These are phyloP conservation scores for Cheilosia soror DNA, from an alignment of 2,888 invertebrate genomes.

Conservation along the genomic window DNA sequence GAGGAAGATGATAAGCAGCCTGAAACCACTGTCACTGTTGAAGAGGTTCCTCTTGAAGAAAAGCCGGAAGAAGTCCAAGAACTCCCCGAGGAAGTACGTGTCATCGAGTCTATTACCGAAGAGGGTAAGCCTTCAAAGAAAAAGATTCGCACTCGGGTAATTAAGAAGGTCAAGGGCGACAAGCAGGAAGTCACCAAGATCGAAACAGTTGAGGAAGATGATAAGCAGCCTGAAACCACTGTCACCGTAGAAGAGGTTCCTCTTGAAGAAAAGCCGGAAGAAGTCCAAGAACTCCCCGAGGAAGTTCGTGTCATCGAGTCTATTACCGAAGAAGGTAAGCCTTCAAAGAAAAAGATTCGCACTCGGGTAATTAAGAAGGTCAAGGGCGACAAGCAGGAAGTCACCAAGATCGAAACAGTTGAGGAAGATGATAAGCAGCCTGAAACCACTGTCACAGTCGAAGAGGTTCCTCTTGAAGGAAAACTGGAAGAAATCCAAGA, in stretches of 20 bases:
- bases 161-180: slow-evolving; percentile 32
- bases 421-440: slow-evolving; percentile 41
- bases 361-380: slow-evolving; percentile 26
- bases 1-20: slow-evolving; percentile 39
- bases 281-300: slow-evolving; percentile 27
- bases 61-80: slow-evolving; percentile 26
- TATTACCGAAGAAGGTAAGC: slow-evolving; percentile 29
- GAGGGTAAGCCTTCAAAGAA: slow-evolving; percentile 38
- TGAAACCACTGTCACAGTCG: slow-evolving; percentile 39
- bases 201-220: slow-evolving; percentile 38
- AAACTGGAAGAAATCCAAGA: slow-evolving; percentile 20
- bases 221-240: slow-evolving; percentile 32
- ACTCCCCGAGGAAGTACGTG: slow-evolving; percentile 29
- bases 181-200: slow-evolving; percentile 47
- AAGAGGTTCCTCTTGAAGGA: slow-evolving; percentile 17
- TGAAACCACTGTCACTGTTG: slow-evolving; percentile 44
- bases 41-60: slow-evolving; percentile 25
- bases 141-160: slow-evolving; percentile 25
- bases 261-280: slow-evolving; percentile 26
- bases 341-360: slow-evolving; percentile 26
- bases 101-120: slow-evolving; percentile 13
- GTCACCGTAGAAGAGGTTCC: slow-evolving; percentile 35
- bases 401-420: slow-evolving; percentile 42
- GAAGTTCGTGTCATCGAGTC: slow-evolving; percentile 24
- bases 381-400: slow-evolving; percentile 39